phyloP scores from a whole-genome alignment of 2,113 vertebrate genomes.

The Cichladusa arquata region DNA sequence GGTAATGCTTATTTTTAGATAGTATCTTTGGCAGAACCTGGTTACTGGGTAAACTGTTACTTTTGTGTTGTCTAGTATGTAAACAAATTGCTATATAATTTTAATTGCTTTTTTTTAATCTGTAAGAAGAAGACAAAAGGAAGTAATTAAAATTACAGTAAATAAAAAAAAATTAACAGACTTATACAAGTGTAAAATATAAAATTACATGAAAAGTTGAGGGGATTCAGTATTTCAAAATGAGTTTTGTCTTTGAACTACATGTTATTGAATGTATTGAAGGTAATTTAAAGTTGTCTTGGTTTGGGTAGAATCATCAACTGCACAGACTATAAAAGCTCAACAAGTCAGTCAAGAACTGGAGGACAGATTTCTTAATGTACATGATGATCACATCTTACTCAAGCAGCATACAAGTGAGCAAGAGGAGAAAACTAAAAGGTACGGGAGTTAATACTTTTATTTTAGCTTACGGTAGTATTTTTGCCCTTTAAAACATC shows the following conservation, averaged over 20 bases:
- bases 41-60: not conserved
- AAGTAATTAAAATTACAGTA: not conserved
- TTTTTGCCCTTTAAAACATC: conserved; percentile 12
- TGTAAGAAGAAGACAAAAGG: not conserved
- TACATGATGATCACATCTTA: conserved; percentile 81
- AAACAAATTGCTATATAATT: not conserved
- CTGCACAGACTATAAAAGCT: conserved; percentile 57
- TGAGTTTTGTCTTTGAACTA: not conserved
- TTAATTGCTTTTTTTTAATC: not conserved
- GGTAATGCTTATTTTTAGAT: not conserved
- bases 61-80: not conserved
- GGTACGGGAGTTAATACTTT: conserved; percentile 70
- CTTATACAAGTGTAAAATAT: not conserved
- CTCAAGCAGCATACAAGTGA: conserved; percentile 86
- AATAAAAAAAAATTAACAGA: not conserved
- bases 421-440: conserved; percentile 92
- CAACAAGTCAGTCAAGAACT: conserved; percentile 77
- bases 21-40: not conserved
- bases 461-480: not conserved
- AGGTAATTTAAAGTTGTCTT: conserved; percentile 1
- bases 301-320: conserved; percentile 67
- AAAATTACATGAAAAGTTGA: not conserved
- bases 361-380: conserved; percentile 84
- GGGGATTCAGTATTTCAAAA: not conserved
- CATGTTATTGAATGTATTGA: not conserved